A percentile compares a stretch with the other conserved stretches of the same genome.
These are phyloP conservation scores for Hyppa rectilinea DNA, from an alignment of 2,888 invertebrate species.

Conservation along the genomic window DNA sequence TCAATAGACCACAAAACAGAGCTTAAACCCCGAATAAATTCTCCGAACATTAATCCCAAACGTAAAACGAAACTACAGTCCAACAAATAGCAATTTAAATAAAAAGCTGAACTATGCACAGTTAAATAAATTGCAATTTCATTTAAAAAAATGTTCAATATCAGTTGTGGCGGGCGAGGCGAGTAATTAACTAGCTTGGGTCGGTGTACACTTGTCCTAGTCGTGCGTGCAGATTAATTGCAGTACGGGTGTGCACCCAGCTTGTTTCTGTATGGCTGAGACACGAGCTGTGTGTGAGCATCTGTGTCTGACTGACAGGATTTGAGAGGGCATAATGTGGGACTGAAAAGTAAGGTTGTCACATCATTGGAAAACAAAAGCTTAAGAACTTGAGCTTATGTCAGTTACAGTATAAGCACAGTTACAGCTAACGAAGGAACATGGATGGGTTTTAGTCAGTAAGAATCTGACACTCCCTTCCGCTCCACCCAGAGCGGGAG, in stretches of 20 bases:
- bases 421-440: no score
- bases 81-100: constrained; percentile 26
- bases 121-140: constrained; percentile 51
- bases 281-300: neutral
- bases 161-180: constrained; percentile 51
- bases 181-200: constrained; percentile 50
- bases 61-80: constrained; percentile 25
- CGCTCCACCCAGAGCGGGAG: no score
- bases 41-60: constrained; percentile 18
- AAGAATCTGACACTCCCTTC: no score
- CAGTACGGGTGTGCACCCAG: constrained; percentile 22
- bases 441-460: no score
- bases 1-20: constrained; percentile 22
- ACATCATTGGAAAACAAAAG: neutral
- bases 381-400: neutral
- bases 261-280: constrained; percentile 17
- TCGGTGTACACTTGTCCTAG: constrained; percentile 31
- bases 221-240: constrained; percentile 58
- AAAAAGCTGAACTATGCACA: constrained; percentile 16
- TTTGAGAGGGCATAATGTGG: neutral
- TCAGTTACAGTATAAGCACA: no score
- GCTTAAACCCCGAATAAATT: constrained; percentile 21
- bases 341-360: neutral
- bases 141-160: constrained; percentile 55
- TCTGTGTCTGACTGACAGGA: constrained; percentile 3